phyloP scores from a whole-genome alignment of 2,888 invertebrate genomes.

The Galeruca laticollis region DNA sequence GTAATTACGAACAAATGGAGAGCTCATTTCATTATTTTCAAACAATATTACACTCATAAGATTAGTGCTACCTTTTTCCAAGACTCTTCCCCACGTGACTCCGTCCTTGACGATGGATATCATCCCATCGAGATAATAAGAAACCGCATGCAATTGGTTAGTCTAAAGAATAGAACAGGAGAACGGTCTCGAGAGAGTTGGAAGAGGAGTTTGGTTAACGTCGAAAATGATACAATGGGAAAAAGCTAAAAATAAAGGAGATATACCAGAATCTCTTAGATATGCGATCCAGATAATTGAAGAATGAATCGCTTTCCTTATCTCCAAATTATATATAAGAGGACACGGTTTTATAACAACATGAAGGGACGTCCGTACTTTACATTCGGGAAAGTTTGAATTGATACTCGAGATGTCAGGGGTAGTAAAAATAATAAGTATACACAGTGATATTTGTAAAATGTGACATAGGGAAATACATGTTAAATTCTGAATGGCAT shows the following conservation, averaged over 20 bases:
- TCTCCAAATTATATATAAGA: constrained; percentile 5
- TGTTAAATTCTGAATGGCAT: too few relatives aligned
- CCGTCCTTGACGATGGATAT: constrained; percentile 11
- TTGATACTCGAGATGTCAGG: neutral
- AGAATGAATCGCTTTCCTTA: neutral
- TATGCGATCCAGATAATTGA: neutral
- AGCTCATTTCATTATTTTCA: too few relatives aligned
- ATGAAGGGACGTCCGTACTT: neutral
- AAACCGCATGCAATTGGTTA: constrained; percentile 11
- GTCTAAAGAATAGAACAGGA: neutral
- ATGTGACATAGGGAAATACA: too few relatives aligned
- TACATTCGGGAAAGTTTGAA: neutral
- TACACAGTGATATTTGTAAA: too few relatives aligned
- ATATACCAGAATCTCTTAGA: constrained; percentile 9
- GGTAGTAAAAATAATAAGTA: too few relatives aligned
- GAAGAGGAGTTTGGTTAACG: constrained; percentile 10
- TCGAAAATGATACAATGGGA: constrained; percentile 16
- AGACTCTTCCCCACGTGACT: neutral
- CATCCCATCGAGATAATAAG: constrained; percentile 16
- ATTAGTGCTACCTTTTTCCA: neutral
- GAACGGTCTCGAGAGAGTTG: neutral
- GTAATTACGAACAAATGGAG: too few relatives aligned
- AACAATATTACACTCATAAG: too few relatives aligned
- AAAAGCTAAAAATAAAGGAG: constrained; percentile 14
- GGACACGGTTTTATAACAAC: neutral